Evolutionary conservation across 2,113 vertebrate genomes (phyloP), one percentile per base, ranked within the genome.

Genomic region (Dipodomys ordii): DNA sequence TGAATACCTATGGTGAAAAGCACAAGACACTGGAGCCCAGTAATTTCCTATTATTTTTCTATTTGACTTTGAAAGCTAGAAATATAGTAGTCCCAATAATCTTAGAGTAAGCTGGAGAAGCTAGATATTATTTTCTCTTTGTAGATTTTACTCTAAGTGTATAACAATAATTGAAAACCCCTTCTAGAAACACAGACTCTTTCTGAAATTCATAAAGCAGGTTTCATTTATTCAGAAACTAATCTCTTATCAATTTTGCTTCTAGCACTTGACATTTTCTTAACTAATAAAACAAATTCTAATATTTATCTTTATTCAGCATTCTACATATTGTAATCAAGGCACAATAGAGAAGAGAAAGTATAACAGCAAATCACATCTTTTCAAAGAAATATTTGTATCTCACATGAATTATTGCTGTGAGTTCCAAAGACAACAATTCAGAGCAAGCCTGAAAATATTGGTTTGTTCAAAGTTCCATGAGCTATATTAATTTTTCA

Each of bases 221-320:
- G 20, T 2, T 82, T 62, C 77, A 12, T 62, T 84, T 62, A 49
- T 6, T 7, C 12, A 53, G 27, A 6, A 87, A 71, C 16, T 6
- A 20, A 7, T 72, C 6, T 12, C 16, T 67, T 30, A 39, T 81
- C 28, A 78, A 35, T 85, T 93, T 68, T 46, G 5, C 20, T 68
- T 8, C 39, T 2, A 74, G 69, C 16, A 79, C 35, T 69, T 39
- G n/a, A 83, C 19, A 94, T 79, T 82, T 90, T 85, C 15, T 57
- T 95, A 81, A 92, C 46, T 90, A 28, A 49, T 78, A 81, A 84
- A 77, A 19, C 19, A 44, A 88, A 78, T 74, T 69, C 74, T 85
- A 82, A 87, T 91, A 92, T 27, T 78, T 46, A 73, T 91, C 49
- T 91, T 89, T 83, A 79, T 76, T 77, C 13, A 78, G 27, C 11